These are phyloP conservation scores for Megalops cyprinoides DNA, from an alignment of 2,797 vertebrate genomes.

Conservation along the genomic window DNA sequence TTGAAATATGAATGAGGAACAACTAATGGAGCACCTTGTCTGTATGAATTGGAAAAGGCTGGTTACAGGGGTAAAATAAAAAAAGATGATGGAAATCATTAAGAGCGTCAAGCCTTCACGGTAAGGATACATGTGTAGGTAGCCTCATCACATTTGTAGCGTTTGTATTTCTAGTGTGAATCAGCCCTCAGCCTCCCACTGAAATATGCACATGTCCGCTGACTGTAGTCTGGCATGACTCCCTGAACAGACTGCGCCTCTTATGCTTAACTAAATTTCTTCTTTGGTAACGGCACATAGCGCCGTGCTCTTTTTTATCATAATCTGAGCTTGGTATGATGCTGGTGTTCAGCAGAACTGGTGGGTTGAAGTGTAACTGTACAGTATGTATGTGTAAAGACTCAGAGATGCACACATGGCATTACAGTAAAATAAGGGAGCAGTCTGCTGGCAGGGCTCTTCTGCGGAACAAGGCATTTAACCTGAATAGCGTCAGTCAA, in stretches of 20 bases:
- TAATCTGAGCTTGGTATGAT: background rate
- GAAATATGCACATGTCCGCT: background rate
- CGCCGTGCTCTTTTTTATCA: background rate
- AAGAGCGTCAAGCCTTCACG: background rate
- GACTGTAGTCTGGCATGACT: background rate
- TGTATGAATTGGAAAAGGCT: background rate
- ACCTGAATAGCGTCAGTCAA: background rate
- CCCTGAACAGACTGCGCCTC: background rate
- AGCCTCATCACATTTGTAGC: too few relatives aligned
- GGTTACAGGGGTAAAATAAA: background rate
- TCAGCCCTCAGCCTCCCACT: background rate
- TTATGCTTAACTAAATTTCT: background rate
- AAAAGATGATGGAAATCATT: background rate
- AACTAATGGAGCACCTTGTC: background rate
- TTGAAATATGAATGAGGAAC: background rate
- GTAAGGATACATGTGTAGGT: background rate
- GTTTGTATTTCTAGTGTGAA: background rate
- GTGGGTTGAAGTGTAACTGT: too few relatives aligned
- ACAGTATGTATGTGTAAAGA: background rate
- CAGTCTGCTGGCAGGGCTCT: background rate
- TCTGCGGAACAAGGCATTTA: background rate
- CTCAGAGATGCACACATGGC: background rate
- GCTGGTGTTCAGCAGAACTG: too few relatives aligned
- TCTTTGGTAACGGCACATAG: background rate
- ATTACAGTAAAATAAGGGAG: background rate